Evolutionary conservation across 2,113 vertebrate genomes (phyloP).

Genomic region (Psittacula cyanocephala): DNA sequence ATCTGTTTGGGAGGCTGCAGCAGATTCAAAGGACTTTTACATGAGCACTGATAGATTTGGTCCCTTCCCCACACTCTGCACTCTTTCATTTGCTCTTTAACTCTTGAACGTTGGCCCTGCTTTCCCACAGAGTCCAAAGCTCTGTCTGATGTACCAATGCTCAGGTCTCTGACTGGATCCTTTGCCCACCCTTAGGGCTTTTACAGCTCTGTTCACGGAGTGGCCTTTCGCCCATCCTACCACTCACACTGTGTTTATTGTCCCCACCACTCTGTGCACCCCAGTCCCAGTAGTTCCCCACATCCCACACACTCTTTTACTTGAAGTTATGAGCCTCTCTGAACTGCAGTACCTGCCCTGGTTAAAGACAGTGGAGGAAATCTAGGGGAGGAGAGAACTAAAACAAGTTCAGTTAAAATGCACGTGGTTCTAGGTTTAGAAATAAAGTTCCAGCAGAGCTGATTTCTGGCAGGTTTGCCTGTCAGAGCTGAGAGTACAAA

Average conservation of each 20-base stretch:
- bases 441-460: background rate
- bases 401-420: background rate
- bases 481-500: background rate
- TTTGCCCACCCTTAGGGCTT: background rate
- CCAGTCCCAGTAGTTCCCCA: background rate
- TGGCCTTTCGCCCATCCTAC: background rate
- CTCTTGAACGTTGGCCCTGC: background rate
- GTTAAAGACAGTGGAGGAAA: background rate
- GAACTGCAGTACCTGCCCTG: background rate
- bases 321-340: background rate
- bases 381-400: background rate
- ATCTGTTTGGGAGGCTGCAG: background rate
- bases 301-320: background rate
- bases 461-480: background rate
- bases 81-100: background rate
- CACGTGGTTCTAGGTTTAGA: background rate
- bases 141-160: background rate
- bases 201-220: background rate
- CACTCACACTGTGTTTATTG: background rate
- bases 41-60: background rate
- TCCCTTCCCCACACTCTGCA: background rate
- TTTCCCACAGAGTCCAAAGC: background rate
- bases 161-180: background rate
- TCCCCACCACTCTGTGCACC: accelerated
- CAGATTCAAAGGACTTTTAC: background rate